Percentiles rank a stretch among this genome's conserved stretches.
These are phyloP conservation scores for Cataglyphis cursor DNA, from an alignment of 2,888 invertebrate genomes.

Conservation along the genomic window DNA sequence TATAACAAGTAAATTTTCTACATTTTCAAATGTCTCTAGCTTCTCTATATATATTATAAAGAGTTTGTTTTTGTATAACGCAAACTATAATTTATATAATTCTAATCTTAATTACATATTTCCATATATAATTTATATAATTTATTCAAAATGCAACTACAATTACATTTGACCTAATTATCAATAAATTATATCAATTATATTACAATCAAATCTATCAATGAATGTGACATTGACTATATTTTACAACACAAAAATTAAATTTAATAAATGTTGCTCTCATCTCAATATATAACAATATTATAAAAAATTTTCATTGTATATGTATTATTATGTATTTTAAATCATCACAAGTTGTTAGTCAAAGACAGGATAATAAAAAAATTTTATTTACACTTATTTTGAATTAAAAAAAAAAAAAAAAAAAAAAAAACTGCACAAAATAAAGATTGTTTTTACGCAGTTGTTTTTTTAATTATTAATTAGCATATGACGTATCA, in stretches of 20 bases:
- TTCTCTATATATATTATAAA: not conserved
- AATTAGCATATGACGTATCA: not conserved
- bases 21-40: not conserved
- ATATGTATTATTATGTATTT: not conserved
- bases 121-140: not conserved
- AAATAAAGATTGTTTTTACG: not conserved
- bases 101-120: not conserved
- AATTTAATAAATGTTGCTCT: conserved; percentile 3
- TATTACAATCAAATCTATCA: not conserved
- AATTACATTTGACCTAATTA: not conserved
- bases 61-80: not conserved
- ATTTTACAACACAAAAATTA: not conserved
- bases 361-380: not conserved
- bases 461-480: not conserved
- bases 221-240: not conserved
- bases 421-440: not conserved
- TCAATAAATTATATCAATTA: not conserved
- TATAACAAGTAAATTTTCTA: not conserved
- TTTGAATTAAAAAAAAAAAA: not conserved
- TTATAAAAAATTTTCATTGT: not conserved
- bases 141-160: not conserved
- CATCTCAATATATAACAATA: not conserved
- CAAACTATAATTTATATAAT: not conserved
- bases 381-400: not conserved
- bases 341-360: not conserved